Base-by-base conservation (phyloP, 2,113 vertebrate species). In the Equus przewalskii region DNA sequence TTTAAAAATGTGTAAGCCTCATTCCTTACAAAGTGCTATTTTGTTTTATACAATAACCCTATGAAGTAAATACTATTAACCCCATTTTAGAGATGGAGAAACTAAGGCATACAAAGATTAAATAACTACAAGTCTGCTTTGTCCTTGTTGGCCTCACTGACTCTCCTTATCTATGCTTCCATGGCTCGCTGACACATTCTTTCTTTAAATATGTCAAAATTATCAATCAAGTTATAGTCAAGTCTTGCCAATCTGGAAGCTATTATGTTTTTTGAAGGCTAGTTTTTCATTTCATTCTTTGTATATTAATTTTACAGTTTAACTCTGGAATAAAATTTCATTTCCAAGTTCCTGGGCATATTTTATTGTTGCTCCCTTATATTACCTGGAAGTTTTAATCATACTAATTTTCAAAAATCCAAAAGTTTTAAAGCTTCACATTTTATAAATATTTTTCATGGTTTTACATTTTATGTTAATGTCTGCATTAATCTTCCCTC, bases 331-430 rank as follows among this genome's bases (percentile, higher is more conserved):
- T 76, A 81, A 87, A 79, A 46, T 87, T 84, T 64, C 92, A 92
- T 92, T 96, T 82, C 78, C 30, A 49, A 94, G 24, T 91, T 88
- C 60, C 62, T 94, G 28, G 22, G 24, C 64, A 26, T 54, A 72
- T 83, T 96, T 97, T 81, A 90, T 75, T 70, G 62, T 87, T 69
- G 60, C 18, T 87, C 14, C 22, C 28, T 64, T 87, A 70, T 60
- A 62, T 56, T 54, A 79, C 46, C 24, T 58, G 36, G 24, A 86
- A 82, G n/a, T 87, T 91, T 93, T 62, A 86, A 87, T 91, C 75
- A 58, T 56, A 81, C 13, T 84, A 88, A 89, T 64, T 90, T 94
- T 90, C 62, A 69, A 76, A 96, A 87, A 75, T 87, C 33, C 33
- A 91, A 62, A 62, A 30, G 22, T 22, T 78, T 56, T 92, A 44